A percentile compares a stretch with the other conserved stretches of the same genome.
These are phyloP conservation scores for Sarcophaga caerulescens DNA, from an alignment of 2,888 invertebrate species.

Conservation along the genomic window DNA sequence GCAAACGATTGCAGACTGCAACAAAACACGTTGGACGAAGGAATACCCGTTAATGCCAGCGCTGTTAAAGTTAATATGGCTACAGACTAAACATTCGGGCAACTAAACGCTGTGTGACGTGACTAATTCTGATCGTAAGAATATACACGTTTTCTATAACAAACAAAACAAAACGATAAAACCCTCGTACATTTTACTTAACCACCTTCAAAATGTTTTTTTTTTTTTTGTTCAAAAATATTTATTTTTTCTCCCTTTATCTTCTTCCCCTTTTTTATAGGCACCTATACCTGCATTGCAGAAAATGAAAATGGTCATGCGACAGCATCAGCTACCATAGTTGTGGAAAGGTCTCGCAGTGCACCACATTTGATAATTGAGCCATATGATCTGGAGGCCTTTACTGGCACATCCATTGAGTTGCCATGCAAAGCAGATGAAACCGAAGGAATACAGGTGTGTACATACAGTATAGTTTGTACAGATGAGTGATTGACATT, in stretches of 20 bases:
- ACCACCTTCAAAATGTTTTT: not conserved
- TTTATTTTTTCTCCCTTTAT: constrained; percentile 13
- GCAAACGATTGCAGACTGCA: no score
- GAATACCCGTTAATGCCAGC: no score
- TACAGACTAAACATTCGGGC: no score
- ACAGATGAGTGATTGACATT: constrained; percentile 47
- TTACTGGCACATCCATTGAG: constrained; percentile 88
- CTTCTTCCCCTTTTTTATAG: constrained; percentile 69
- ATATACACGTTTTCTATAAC: no score
- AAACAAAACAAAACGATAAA: not conserved
- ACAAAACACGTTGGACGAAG: no score
- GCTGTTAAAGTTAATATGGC: no score
- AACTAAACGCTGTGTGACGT: no score
- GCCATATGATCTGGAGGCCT: constrained; percentile 89
- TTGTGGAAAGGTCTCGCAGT: constrained; percentile 82
- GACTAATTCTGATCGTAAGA: no score
- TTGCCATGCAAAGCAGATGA: constrained; percentile 90
- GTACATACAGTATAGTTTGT: constrained; percentile 10
- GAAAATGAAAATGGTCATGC: constrained; percentile 88
- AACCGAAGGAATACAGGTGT: constrained; percentile 87
- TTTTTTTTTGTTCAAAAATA: not conserved
- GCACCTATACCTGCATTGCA: constrained; percentile 82
- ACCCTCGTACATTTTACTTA: not conserved
- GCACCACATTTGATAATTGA: constrained; percentile 84
- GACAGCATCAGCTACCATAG: constrained; percentile 86